Evolutionary conservation across 1,140 invertebrate species (phyloP).

Genomic region (Probaryconus sp.): DNA sequence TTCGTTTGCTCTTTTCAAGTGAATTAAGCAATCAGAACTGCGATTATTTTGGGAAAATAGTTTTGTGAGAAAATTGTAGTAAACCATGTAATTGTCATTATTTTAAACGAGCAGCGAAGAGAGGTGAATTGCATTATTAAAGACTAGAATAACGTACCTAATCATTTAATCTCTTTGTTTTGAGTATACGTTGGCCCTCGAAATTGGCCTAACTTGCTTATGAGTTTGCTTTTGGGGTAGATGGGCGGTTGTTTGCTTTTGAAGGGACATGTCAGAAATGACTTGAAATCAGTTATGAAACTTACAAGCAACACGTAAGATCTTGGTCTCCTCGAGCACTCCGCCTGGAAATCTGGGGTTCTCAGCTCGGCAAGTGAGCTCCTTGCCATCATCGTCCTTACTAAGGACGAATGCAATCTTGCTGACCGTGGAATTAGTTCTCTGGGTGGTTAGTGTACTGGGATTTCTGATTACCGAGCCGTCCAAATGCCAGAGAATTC

Average conservation of each 20-base stretch:
- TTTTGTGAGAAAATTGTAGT: too few relatives aligned
- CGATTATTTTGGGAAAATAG: too few relatives aligned
- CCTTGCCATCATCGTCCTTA: slow-evolving; percentile 88
- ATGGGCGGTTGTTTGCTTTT: slow-evolving; percentile 3
- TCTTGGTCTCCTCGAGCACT: slow-evolving; percentile 86
- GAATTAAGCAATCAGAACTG: too few relatives aligned
- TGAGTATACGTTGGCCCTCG: too few relatives aligned
- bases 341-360: slow-evolving; percentile 92
- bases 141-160: too few relatives aligned
- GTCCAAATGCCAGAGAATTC: slow-evolving; percentile 84
- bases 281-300: slow-evolving; percentile 67
- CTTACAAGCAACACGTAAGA: slow-evolving; percentile 91
- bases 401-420: slow-evolving; percentile 85
- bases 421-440: slow-evolving; percentile 86
- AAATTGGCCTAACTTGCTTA: slow-evolving; percentile 47
- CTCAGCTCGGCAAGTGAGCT: slow-evolving; percentile 90
- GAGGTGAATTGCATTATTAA: too few relatives aligned
- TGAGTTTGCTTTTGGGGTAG: slow-evolving; percentile 26
- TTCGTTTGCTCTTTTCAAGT: too few relatives aligned
- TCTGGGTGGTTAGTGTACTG: slow-evolving; percentile 76
- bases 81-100: too few relatives aligned
- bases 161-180: too few relatives aligned
- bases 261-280: slow-evolving; percentile 23
- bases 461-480: slow-evolving; percentile 81
- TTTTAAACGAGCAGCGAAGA: too few relatives aligned